A percentile compares a stretch with the other conserved stretches of the same genome.
Conservation (phyloP, 2,113 vertebrate genomes). For the Actenoides hombroni region DNA sequence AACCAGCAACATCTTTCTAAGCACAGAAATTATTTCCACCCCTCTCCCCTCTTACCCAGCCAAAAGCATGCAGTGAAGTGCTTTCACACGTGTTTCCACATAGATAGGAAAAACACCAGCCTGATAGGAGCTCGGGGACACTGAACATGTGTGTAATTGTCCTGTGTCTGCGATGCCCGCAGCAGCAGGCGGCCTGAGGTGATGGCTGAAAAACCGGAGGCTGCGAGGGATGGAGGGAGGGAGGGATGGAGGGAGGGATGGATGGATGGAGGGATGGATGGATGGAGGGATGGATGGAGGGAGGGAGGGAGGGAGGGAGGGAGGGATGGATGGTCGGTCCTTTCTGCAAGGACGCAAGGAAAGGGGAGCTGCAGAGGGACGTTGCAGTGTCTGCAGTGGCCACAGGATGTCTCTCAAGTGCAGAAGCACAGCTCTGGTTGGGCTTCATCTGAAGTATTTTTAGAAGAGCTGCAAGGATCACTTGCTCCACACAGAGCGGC, state of each 20-base stretch:
- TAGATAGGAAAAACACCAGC: not conserved
- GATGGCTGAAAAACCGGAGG: rapidly evolving
- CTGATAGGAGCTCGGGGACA: not conserved
- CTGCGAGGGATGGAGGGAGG: too few species aligned
- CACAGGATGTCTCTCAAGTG: constrained; percentile 58
- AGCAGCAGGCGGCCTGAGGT: rapidly evolving
- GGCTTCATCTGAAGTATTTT: not conserved
- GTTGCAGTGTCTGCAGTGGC: not conserved
- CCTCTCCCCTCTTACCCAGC: not conserved
- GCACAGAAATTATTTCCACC: not conserved
- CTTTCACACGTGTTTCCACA: not conserved
- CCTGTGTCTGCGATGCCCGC: not conserved
- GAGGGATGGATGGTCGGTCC: not conserved
- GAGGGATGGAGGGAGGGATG: not conserved
- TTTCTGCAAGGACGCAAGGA: not conserved
- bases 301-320: not conserved
- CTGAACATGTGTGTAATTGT: not conserved
- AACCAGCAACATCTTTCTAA: not conserved
- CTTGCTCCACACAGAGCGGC: not conserved
- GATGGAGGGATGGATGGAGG: too few species aligned
- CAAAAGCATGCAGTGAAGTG: not conserved
- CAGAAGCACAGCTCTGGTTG: not conserved
- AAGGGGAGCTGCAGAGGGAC: not conserved
- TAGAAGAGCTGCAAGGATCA: not conserved
- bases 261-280: not conserved